A percentile compares a stretch with the other conserved stretches of the same genome.
Evolutionary conservation across 2,797 vertebrate genomes (phyloP).

Genomic region (Phyllotis vaccarum): DNA sequence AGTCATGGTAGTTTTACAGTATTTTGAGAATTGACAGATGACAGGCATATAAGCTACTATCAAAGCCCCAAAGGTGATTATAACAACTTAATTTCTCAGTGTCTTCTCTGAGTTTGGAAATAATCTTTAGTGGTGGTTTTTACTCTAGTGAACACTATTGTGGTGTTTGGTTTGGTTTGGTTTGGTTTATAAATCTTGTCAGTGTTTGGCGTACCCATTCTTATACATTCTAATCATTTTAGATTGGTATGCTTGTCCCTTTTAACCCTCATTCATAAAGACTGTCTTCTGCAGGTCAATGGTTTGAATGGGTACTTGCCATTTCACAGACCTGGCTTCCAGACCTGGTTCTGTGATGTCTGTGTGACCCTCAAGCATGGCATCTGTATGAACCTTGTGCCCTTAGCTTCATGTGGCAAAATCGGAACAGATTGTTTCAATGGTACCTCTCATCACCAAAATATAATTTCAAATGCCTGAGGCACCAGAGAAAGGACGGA

Average conservation of each 20-base stretch:
- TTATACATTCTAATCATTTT: not conserved
- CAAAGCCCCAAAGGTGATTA: conserved; percentile 7
- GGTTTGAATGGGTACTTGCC: not conserved
- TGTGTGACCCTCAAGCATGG: not conserved
- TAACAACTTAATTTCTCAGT: not conserved
- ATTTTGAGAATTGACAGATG: conserved; percentile 31
- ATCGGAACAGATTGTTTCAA: not conserved
- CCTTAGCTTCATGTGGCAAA: not conserved
- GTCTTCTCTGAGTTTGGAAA: not conserved
- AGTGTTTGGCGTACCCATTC: not conserved
- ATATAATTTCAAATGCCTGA: not conserved
- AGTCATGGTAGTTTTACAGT: not conserved
- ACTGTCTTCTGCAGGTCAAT: rapidly evolving
- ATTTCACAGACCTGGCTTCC: not conserved
- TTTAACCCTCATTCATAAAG: not conserved
- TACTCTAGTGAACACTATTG: not conserved
- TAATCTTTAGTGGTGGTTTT: not conserved
- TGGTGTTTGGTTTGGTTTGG: not conserved
- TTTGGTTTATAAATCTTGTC: not conserved
- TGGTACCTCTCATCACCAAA: not conserved
- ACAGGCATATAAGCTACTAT: not conserved
- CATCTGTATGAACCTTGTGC: not conserved
- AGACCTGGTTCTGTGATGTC: not conserved
- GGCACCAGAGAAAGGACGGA: not conserved
- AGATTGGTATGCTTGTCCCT: not conserved